Evolutionary conservation across 2,113 vertebrate genomes (phyloP), one percentile per base, ranked within the genome.

Genomic region (Callionymus lyra): DNA sequence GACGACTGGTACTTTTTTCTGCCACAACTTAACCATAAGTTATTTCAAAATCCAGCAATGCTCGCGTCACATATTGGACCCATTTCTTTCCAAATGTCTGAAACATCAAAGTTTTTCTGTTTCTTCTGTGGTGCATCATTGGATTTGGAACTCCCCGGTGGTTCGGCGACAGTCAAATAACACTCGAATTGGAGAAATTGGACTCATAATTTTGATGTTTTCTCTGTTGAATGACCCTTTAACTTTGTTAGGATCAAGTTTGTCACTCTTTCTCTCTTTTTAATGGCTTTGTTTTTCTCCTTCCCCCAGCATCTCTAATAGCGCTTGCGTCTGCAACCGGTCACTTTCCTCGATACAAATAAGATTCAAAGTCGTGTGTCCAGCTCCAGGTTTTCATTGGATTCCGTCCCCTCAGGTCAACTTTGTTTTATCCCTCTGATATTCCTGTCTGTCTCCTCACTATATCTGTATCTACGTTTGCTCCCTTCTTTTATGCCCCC

Each of bases 341-440:
- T 90, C 88, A 87, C 80, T 89, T 90, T 90, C 83, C 89, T 90
- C 91, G 86, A 93, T 92, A 93, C 89, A 94, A 92, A 95, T 87
- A 89, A 88, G 88, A 91, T 91, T 90, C 88, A 89, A 89, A 91
- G 89, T 90, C 91, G 87, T 89, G 88, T 88, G 86, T 89, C 82
- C 74, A 83, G 86, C 86, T 61, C 83, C 85, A 86, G 88, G 85
- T 87, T 89, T 89, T 82, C 73, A 89, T 89, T 82, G 85, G 88
- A 88, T 88, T 81, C 84, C 82, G 86, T 88, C 88, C 87, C 76
- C 86, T 83, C 75, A 82, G 89, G 88, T 88, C 85, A 82, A 73
- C 84, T 89, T 86, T 85, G 87, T 87, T 89, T 87, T 88, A 88
- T 86, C 80, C 84, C 77, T 80, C 75, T 74, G 85, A 84, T 86